phyloP scores from a whole-genome alignment of 2,888 invertebrate species.

The Rhogogaster chlorosoma region DNA sequence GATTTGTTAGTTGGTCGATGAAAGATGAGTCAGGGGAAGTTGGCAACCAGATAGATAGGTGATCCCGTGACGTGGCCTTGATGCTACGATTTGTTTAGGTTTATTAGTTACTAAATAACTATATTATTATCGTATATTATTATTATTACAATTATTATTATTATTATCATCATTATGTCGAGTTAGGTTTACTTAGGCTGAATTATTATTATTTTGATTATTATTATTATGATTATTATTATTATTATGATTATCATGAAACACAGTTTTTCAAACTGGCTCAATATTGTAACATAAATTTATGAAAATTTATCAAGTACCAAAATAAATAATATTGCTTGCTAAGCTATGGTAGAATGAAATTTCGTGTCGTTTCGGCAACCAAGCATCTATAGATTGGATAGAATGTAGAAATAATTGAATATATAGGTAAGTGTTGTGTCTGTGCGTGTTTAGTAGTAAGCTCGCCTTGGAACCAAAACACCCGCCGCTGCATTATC shows the following conservation, averaged over 20 bases:
- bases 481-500: conserved; percentile 46
- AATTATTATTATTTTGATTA: conserved; percentile 69
- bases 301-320: conserved; percentile 74
- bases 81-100: conserved; percentile 70
- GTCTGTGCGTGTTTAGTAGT: conserved; percentile 50
- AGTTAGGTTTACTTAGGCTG: conserved; percentile 74
- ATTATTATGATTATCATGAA: conserved; percentile 61
- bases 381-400: conserved; percentile 46
- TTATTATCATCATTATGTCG: conserved; percentile 70
- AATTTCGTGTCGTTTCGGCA: conserved; percentile 55
- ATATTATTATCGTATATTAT: conserved; percentile 72
- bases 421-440: conserved; percentile 49
- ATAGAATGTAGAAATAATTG: conserved; percentile 41
- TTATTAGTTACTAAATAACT: conserved; percentile 74
- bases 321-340: conserved; percentile 77
- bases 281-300: conserved; percentile 76
- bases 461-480: conserved; percentile 51
- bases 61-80: conserved; percentile 66
- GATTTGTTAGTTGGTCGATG: conserved; percentile 39
- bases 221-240: conserved; percentile 68
- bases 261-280: conserved; percentile 72
- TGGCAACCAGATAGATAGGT: conserved; percentile 61
- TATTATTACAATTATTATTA: conserved; percentile 71
- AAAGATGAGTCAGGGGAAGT: conserved; percentile 37
- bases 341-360: conserved; percentile 68